phyloP scores from a whole-genome alignment of 2,113 vertebrate genomes.

The Neogobius melanostomus region DNA sequence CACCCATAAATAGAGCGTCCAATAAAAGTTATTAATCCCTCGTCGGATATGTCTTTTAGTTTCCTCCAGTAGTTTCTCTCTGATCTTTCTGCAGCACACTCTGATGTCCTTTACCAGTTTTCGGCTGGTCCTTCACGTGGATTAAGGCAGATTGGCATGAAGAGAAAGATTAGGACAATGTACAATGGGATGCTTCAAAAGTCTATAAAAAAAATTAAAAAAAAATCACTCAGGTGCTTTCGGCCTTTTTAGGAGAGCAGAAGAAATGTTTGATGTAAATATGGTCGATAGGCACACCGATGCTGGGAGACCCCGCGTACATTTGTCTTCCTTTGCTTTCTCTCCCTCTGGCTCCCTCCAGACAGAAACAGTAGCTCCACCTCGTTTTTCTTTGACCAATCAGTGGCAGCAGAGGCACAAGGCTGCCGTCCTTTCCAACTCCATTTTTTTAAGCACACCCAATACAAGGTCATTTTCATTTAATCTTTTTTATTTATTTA shows the following conservation, averaged over 20 bases:
- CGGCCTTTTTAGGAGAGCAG: slow-evolving; percentile 36
- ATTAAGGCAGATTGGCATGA: slow-evolving; percentile 40
- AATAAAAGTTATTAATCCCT: slow-evolving; percentile 19
- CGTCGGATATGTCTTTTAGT: slow-evolving; percentile 18
- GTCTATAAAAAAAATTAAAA: slow-evolving; percentile 8
- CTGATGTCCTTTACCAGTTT: slow-evolving; percentile 35
- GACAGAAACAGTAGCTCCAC: slow-evolving; percentile 73
- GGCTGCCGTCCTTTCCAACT: slow-evolving; percentile 41
- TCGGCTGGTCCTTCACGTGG: slow-evolving; percentile 43
- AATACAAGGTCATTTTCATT: slow-evolving; percentile 16
- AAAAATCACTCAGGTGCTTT: slow-evolving; percentile 23
- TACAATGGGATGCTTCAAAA: slow-evolving; percentile 11
- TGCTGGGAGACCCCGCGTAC: slow-evolving; percentile 57
- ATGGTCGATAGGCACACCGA: slow-evolving; percentile 55
- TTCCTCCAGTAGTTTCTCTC: slow-evolving; percentile 16
- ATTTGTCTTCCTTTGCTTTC: slow-evolving; percentile 57
- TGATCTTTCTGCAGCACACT: slow-evolving; percentile 20
- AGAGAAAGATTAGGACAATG: slow-evolving; percentile 33
- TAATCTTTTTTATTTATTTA: too few relatives aligned
- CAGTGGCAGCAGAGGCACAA: slow-evolving; percentile 51
- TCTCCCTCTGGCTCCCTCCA: slow-evolving; percentile 53
- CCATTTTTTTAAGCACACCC: slow-evolving; percentile 28
- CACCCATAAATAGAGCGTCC: slow-evolving; percentile 39
- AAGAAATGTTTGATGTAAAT: slow-evolving; percentile 51
- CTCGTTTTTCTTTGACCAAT: slow-evolving; percentile 71